Percentiles rank a stretch among this genome's conserved stretches.
These are phyloP conservation scores for Intellagama lesueurii DNA, from an alignment of 2,797 vertebrate species.

Conservation along the genomic window DNA sequence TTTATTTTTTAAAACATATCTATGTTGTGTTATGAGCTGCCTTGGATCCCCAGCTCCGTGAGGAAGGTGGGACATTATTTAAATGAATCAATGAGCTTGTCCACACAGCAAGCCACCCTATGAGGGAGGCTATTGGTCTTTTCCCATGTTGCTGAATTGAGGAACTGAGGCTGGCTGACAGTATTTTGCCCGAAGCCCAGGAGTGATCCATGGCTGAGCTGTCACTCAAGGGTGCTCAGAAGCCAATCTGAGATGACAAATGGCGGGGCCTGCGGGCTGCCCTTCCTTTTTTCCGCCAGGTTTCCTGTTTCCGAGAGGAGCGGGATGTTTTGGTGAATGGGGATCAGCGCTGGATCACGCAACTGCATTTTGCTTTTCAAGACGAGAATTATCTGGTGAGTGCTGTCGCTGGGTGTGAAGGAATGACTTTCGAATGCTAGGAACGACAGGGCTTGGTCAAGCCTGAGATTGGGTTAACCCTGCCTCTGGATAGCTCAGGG, in stretches of 20 bases:
- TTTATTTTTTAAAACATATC: too few species aligned
- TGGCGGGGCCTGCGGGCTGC: too few species aligned
- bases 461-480: too few species aligned
- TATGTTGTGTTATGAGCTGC: too few species aligned
- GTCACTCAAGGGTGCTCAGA: neutral
- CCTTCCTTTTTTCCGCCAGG: constrained; percentile 66
- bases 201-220: neutral
- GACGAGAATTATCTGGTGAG: constrained; percentile 89
- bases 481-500: too few species aligned
- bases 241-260: neutral
- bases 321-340: constrained; percentile 87
- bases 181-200: too few species aligned
- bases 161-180: neutral
- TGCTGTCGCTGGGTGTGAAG: neutral
- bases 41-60: too few species aligned
- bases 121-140: neutral
- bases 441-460: too few species aligned
- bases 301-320: constrained; percentile 89
- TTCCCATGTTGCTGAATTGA: neutral
- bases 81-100: too few species aligned
- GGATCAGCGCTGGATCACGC: constrained; percentile 88
- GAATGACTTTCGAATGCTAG: neutral
- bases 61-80: too few species aligned
- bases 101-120: neutral
- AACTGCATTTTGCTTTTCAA: constrained; percentile 91